Evolutionary conservation across 2,888 invertebrate species (phyloP).

Genomic region (Aromia moschata): DNA sequence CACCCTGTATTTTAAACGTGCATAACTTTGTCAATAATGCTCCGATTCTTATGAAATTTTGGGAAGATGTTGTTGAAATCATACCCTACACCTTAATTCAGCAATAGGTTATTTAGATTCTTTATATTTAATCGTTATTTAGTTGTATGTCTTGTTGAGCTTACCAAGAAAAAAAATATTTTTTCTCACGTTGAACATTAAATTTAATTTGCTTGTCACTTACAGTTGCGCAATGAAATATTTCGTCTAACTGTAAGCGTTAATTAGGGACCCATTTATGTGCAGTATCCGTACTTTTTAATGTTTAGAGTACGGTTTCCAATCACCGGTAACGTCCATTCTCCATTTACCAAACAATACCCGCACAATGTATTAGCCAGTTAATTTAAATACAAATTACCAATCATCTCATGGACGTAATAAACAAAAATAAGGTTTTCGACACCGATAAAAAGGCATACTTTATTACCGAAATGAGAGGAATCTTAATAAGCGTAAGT

Average conservation of each 20-base stretch:
- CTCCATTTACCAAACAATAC: constrained; percentile 25
- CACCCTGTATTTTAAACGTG: no score
- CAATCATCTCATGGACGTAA: constrained; percentile 40
- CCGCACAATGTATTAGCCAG: constrained; percentile 24
- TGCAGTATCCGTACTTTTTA: constrained; percentile 1
- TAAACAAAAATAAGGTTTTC: constrained; percentile 37
- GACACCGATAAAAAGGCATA: constrained; percentile 38
- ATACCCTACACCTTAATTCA: no score
- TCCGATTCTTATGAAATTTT: no score
- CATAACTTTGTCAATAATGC: no score
- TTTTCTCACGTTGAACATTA: no score
- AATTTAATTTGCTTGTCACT: no score
- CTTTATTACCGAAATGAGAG: constrained; percentile 41
- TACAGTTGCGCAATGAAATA: no score
- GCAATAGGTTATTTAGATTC: no score
- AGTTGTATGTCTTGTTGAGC: no score
- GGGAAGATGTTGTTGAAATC: no score
- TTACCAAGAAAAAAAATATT: no score
- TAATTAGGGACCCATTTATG: background rate
- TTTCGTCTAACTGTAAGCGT: background rate
- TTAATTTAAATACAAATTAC: constrained; percentile 42
- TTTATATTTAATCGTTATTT: no score
- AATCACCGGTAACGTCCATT: constrained; percentile 31
- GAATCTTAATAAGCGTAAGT: constrained; percentile 41
- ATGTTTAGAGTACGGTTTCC: constrained; percentile 5